Percentiles rank a stretch among this genome's conserved stretches.
Evolutionary conservation across 2,797 vertebrate genomes (phyloP).

Genomic region (Tenualosa ilisha): DNA sequence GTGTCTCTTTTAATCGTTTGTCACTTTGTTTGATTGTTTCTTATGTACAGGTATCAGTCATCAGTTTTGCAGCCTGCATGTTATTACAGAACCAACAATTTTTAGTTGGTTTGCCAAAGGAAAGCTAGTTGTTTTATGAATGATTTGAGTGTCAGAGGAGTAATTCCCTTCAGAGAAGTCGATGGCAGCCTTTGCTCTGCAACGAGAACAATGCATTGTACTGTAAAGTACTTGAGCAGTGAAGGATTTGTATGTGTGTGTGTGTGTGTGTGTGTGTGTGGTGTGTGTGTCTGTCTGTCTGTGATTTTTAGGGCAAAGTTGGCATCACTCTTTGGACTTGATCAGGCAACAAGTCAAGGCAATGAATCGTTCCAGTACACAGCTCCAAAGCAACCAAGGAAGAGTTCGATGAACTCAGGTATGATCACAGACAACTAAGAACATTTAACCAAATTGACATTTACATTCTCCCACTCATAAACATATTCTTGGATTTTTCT

Average conservation of each 20-base stretch:
- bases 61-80: not conserved
- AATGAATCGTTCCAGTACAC: constrained; percentile 97
- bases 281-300: not conserved
- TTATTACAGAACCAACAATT: not conserved
- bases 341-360: constrained; percentile 78
- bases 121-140: not conserved
- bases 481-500: constrained; percentile 21
- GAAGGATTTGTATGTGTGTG: constrained; percentile 19
- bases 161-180: not conserved
- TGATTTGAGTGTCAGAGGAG: not conserved
- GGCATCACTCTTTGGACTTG: constrained; percentile 91
- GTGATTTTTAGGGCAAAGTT: constrained; percentile 80
- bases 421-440: not conserved
- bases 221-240: constrained; percentile 21
- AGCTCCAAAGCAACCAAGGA: constrained; percentile 93
- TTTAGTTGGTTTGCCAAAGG: not conserved
- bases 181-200: not conserved
- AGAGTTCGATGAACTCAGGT: constrained; percentile 77
- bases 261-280: not conserved
- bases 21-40: not conserved
- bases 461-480: not conserved
- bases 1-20: not conserved
- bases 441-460: constrained; percentile 28
- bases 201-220: not conserved
- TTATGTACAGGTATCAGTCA: not conserved